phyloP scores from a whole-genome alignment of 1,140 invertebrate genomes.

The Cherax quadricarinatus region DNA sequence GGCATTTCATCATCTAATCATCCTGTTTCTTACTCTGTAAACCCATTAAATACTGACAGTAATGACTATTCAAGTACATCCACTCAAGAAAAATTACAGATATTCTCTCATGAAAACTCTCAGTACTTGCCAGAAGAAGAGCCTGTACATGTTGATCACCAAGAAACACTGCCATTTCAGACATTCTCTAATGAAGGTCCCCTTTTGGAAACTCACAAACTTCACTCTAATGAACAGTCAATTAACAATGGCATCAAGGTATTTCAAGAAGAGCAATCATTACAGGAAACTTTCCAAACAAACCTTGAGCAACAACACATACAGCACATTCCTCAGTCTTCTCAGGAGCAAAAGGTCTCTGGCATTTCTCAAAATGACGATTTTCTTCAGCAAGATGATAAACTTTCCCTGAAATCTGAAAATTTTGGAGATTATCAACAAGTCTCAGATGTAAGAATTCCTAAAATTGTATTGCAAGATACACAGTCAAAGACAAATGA shows the following conservation, averaged over 20 bases:
- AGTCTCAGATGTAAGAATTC: not conserved
- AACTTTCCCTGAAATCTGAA: not conserved
- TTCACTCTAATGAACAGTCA: not conserved
- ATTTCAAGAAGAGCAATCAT: not conserved
- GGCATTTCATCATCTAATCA: not conserved
- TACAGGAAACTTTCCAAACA: not conserved
- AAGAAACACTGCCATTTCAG: not conserved
- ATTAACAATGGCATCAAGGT: not conserved
- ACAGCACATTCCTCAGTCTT: not conserved
- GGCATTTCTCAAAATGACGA: not conserved
- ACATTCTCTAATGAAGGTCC: not conserved
- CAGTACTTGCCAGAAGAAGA: not conserved
- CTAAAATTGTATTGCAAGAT: not conserved
- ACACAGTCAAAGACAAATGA: not conserved
- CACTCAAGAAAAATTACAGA: not conserved
- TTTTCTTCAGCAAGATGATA: not conserved
- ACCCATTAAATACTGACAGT: not conserved
- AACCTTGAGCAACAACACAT: not conserved
- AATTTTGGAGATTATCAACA: not conserved
- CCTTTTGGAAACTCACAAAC: not conserved
- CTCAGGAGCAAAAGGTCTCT: not conserved
- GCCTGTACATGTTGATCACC: not conserved
- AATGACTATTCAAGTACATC: not conserved
- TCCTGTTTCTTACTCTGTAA: not conserved
- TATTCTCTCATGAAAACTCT: not conserved